Evolutionary conservation across 2,797 vertebrate genomes (phyloP), one percentile per base, ranked within the genome.

Genomic region (Lepus oiostolus): DNA sequence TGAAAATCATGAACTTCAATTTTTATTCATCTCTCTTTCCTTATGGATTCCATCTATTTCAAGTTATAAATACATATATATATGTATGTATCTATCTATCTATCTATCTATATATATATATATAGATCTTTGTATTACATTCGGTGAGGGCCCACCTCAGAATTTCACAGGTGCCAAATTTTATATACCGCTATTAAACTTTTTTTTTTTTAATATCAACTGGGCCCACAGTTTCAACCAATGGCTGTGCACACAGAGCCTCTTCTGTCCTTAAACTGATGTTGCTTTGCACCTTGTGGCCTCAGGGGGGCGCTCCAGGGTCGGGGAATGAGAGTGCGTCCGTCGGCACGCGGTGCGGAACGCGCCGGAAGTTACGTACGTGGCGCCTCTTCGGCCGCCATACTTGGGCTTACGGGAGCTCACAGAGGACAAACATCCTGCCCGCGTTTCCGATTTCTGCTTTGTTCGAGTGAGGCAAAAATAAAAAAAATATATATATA

Each of bases 101-200:
- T 32, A 32, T 32, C 2, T 32, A 32, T 32, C 2, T 32, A 32
- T 32, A 32, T 32, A 32, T 32, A 32, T n/a, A n/a, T n/a, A n/a
- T n/a, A n/a, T n/a, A 50, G 52, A 26, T 54, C 38, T 83, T 32
- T 52, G 94, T 91, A 14, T 22, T 79, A 91, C n/a, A 47, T 70
- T 80, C 42, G 71, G 68, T 2, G 2, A 88, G 26, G 35, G 52
- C 16, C 38, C 52, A 58, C 30, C 24, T 42, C 28, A 60, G 79
- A 77, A 77, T 82, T 85, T 96, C 83, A 85, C n/a, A 90, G 74
- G 93, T 95, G 92, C 92, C 92, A 93, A 63, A 19, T 93, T 96
- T 97, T 95, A 85, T 94, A 95, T 90, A 71, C 74, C 12, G 4
- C 88, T 89, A 96, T 93, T 96, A 96, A 97, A 96, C 60, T 35